Percentiles rank a stretch among this genome's conserved stretches.
These are phyloP conservation scores for Typhlomys cinereus DNA, from an alignment of 2,113 vertebrate genomes.

Conservation along the genomic window DNA sequence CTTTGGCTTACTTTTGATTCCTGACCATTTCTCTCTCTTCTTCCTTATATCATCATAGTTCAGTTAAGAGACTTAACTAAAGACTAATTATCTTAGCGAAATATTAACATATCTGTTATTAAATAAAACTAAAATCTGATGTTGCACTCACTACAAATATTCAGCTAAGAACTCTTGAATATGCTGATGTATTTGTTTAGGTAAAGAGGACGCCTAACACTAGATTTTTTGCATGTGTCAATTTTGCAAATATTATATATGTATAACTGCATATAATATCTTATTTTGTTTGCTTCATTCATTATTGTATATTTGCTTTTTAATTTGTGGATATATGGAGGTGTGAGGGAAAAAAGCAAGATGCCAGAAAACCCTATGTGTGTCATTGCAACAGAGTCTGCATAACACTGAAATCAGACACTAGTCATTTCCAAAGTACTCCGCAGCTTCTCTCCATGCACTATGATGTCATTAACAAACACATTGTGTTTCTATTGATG, in stretches of 20 bases:
- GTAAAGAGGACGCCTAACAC: too few species aligned
- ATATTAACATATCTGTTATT: too few species aligned
- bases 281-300: neutral
- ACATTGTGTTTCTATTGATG: neutral
- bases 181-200: too few species aligned
- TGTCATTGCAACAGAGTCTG: neutral
- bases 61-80: too few species aligned
- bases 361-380: neutral
- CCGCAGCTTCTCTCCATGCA: neutral
- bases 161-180: too few species aligned
- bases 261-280: too few species aligned
- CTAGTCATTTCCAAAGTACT: neutral
- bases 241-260: neutral
- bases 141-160: too few species aligned
- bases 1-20: neutral
- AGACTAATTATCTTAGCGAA: too few species aligned
- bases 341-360: fast-evolving
- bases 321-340: neutral
- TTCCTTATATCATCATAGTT: too few species aligned
- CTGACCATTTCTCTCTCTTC: neutral
- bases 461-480: neutral
- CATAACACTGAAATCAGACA: neutral
- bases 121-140: too few species aligned
- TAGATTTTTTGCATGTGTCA: conserved; percentile 31
- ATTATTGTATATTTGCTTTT: neutral